Conservation (phyloP, 2,888 invertebrate species). For the Helleia helle region DNA sequence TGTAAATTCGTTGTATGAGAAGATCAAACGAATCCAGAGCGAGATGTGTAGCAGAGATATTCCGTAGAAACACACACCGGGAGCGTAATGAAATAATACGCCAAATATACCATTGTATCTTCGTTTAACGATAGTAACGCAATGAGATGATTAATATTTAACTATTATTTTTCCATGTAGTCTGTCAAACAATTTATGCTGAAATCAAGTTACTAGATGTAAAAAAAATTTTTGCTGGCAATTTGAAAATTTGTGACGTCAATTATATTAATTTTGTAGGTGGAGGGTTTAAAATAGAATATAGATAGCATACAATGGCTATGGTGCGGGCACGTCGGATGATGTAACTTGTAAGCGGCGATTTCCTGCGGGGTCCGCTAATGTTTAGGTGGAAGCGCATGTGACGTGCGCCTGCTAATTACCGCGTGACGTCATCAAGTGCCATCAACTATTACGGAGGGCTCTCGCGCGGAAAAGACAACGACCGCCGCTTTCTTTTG, state of each 20-base stretch:
- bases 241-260: too few relatives aligned
- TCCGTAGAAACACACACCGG: slow-evolving; percentile 47
- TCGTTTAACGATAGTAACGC: too few relatives aligned
- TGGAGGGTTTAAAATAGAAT: neutral
- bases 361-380: slow-evolving; percentile 55
- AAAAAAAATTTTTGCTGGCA: too few relatives aligned
- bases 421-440: slow-evolving; percentile 59
- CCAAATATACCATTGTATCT: slow-evolving; percentile 33
- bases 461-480: slow-evolving; percentile 70
- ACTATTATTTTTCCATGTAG: too few relatives aligned
- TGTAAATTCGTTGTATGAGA: slow-evolving; percentile 37
- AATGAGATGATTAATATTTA: too few relatives aligned
- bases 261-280: too few relatives aligned
- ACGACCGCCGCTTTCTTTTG: slow-evolving; percentile 66
- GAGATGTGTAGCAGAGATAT: slow-evolving; percentile 43
- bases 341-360: slow-evolving; percentile 64
- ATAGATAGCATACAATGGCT: slow-evolving; percentile 35
- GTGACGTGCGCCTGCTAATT: slow-evolving; percentile 55
- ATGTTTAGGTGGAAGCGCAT: slow-evolving; percentile 34
- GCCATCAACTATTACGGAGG: slow-evolving; percentile 51
- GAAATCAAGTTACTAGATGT: too few relatives aligned
- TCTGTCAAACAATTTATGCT: too few relatives aligned
- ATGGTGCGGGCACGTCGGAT: slow-evolving; percentile 39
- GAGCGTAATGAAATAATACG: slow-evolving; percentile 26
- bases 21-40: slow-evolving; percentile 47